These are phyloP conservation scores for Aix galericulata DNA, from an alignment of 2,113 vertebrate genomes.

Conservation along the genomic window DNA sequence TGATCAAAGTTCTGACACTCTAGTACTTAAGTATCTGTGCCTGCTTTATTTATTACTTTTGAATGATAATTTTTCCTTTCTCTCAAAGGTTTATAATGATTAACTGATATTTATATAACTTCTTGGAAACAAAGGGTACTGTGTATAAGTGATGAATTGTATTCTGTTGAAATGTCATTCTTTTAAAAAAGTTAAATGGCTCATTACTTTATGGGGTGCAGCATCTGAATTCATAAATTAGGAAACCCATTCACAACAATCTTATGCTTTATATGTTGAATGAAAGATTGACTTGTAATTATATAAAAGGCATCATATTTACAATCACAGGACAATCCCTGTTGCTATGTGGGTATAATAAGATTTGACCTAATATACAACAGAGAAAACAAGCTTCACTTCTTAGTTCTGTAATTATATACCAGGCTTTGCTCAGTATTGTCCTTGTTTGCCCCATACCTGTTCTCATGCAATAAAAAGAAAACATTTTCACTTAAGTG, in stretches of 20 bases:
- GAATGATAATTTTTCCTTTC: background rate
- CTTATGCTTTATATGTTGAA: background rate
- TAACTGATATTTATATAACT: background rate
- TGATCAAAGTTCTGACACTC: background rate
- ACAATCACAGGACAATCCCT: background rate
- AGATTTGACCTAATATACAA: background rate
- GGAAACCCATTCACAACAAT: background rate
- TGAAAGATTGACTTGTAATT: background rate
- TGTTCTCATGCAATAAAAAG: background rate
- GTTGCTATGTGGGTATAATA: background rate
- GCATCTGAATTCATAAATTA: background rate
- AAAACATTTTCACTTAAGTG: background rate
- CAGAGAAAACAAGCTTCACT: background rate
- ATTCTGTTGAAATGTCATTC: background rate
- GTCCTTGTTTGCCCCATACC: background rate
- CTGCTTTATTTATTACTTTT: background rate
- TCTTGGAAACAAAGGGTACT: background rate
- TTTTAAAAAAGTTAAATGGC: background rate
- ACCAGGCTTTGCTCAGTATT: background rate
- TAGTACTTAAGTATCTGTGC: background rate
- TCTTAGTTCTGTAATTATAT: background rate
- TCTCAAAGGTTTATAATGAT: background rate
- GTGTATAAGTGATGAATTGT: background rate
- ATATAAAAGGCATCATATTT: background rate
- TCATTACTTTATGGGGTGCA: background rate